Evolutionary conservation across 1,140 invertebrate genomes (phyloP), one percentile per base, ranked within the genome.

Genomic region (Drosophila prosaltans): DNA sequence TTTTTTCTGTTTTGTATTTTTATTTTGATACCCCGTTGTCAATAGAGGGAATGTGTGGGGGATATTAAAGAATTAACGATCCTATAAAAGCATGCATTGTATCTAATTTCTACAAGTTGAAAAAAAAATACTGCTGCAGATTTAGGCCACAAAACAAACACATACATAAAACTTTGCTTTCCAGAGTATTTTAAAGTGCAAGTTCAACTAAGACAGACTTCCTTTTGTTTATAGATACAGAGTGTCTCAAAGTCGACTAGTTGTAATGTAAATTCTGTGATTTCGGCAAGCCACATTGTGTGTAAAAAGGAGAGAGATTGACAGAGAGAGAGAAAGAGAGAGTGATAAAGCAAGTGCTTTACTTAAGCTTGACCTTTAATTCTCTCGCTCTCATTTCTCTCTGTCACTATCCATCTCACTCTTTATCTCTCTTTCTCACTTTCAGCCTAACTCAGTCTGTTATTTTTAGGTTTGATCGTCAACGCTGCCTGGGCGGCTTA

Each of bases 401-500:
- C 24, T n/a, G 60, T 59, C 61, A 55, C 3, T 6, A 7, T 54
- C 6, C 7, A 7, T 21, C 39, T 11, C 30, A 11, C 41, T 57
- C 57, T 40, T 24, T 61, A 24, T 40, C 10, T 24, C 21, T 39
- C 55, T 11, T 7, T 45, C 43, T 24, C 72, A 69, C 73, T 61
- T 63, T 74, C 59, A 60, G 10, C 30, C 8, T 57, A 16, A 28
- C 40, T n/a, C 24, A 32, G 24, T 24, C 2, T 67, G 72, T 59
- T 76, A 76, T 76, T 75, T 76, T 76, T 76, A 76, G 72, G 24
- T 43, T 26, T 65, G 41, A 51, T 51, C 70, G 51, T 45, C 41
- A 32, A 59, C 67, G 69, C 64, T 28, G 16, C 16, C 16, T 16
- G 16, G 41, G 54, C 82, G 80, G 80, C 83, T 86, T 86, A 86